Conservation (phyloP, 2,797 vertebrate species). For the Girardinus metallicus region DNA sequence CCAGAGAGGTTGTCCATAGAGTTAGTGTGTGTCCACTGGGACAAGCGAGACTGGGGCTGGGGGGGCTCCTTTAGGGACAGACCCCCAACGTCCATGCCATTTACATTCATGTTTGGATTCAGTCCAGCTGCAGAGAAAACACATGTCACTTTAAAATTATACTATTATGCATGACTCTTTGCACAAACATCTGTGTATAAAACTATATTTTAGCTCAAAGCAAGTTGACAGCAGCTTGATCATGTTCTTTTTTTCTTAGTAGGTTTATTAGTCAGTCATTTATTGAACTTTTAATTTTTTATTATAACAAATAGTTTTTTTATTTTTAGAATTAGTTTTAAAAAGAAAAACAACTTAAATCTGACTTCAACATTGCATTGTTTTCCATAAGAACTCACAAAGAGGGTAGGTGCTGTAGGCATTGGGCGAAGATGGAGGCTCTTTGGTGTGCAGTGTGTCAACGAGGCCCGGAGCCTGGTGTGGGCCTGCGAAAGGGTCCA, state of each 20-base stretch:
- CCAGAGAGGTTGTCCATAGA: constrained; percentile 92
- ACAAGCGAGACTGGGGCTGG: constrained; percentile 97
- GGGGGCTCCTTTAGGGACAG: constrained; percentile 94
- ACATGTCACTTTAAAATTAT: neutral
- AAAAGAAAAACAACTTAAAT: neutral
- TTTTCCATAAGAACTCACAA: constrained; percentile 80
- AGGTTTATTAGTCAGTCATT: neutral
- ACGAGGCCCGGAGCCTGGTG: constrained; percentile 89
- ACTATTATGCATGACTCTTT: neutral
- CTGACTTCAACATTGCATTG: neutral
- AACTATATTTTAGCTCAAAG: neutral
- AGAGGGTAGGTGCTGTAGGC: constrained; percentile 94
- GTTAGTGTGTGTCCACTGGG: constrained; percentile 98
- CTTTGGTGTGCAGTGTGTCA: constrained; percentile 98
- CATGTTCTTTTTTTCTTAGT: neutral
- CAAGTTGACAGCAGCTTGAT: neutral
- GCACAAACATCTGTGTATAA: neutral
- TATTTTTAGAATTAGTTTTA: neutral
- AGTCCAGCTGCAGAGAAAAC: constrained; percentile 86
- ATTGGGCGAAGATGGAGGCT: constrained; percentile 93
- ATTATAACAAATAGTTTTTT: neutral
- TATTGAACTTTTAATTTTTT: neutral
- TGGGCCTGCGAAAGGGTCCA: constrained; percentile 92
- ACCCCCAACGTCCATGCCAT: constrained; percentile 94
- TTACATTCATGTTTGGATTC: constrained; percentile 96